Conservation (phyloP, 35 echinoderm and acorn worm genomes). For the Stichopus chloronotus region DNA sequence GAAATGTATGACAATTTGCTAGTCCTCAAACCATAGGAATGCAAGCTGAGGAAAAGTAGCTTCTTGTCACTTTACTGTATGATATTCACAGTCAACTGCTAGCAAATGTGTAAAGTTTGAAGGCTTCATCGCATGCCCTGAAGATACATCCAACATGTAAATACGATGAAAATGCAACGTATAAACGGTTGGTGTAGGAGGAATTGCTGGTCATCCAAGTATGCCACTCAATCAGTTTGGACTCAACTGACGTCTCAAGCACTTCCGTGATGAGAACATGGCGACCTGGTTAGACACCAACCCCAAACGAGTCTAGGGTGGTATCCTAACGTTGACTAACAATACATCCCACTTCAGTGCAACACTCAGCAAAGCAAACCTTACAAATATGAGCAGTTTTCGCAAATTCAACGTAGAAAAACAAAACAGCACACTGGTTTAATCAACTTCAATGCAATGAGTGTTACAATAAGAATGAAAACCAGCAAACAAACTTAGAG, state of each 20-base stretch:
- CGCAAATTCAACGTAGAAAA: neutral
- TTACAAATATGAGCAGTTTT: neutral
- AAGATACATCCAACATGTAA: slow-evolving; percentile 30
- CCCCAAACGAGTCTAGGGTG: neutral
- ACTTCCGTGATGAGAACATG: neutral
- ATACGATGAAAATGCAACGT: neutral
- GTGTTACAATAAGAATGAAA: neutral
- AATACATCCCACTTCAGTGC: neutral
- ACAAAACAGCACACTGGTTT: slow-evolving; percentile 31
- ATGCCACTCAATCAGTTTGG: neutral
- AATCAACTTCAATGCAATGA: slow-evolving; percentile 4
- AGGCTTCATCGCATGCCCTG: slow-evolving; percentile 4
- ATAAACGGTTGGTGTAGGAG: slow-evolving; percentile 11
- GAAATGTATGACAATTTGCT: neutral
- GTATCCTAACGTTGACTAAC: slow-evolving; percentile 8
- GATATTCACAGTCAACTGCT: neutral
- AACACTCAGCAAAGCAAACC: slow-evolving; percentile 7
- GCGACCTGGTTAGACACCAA: slow-evolving; percentile 12
- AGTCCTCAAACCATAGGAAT: slow-evolving; percentile 5
- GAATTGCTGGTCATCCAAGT: neutral
- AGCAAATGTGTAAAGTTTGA: neutral
- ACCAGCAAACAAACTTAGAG: slow-evolving; percentile 41
- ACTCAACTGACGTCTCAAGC: neutral
- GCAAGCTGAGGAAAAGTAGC: neutral
- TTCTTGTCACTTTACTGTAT: slow-evolving; percentile 23